These are phyloP conservation scores for Orthosia gracilis DNA, from an alignment of 2,888 invertebrate genomes.

Conservation along the genomic window DNA sequence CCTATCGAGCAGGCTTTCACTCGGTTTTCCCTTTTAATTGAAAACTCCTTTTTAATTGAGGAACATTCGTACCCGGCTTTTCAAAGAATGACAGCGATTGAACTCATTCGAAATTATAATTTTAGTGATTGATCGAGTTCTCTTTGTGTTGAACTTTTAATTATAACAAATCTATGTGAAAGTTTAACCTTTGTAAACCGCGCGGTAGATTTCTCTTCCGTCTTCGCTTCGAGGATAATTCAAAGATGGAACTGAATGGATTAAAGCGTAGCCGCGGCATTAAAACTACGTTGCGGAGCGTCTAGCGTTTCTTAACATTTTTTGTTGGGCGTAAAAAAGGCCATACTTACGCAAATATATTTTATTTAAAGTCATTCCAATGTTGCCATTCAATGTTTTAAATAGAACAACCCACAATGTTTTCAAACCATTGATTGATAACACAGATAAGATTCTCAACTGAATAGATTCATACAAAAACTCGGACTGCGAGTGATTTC, in stretches of 20 bases:
- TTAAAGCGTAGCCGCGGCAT: constrained; percentile 31
- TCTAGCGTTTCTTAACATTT: neutral
- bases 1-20: constrained; percentile 70
- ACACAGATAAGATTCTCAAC: neutral
- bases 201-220: constrained; percentile 22
- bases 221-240: constrained; percentile 31
- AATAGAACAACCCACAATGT: neutral
- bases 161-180: constrained; percentile 53
- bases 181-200: constrained; percentile 41
- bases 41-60: constrained; percentile 70
- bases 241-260: constrained; percentile 34
- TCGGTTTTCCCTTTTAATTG: constrained; percentile 73
- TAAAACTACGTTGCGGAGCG: constrained; percentile 16
- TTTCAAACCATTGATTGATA: constrained; percentile 7
- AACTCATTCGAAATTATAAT: constrained; percentile 69
- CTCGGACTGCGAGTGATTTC: neutral
- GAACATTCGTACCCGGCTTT: constrained; percentile 60
- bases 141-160: constrained; percentile 57
- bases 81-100: constrained; percentile 69
- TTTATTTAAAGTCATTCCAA: neutral
- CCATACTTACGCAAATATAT: neutral
- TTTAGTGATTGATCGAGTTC: constrained; percentile 59
- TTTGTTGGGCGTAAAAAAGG: neutral
- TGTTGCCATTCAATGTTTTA: neutral
- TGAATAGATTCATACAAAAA: constrained; percentile 12